Conservation (phyloP, 2,888 invertebrate genomes). For the Eupithecia subumbrata region DNA sequence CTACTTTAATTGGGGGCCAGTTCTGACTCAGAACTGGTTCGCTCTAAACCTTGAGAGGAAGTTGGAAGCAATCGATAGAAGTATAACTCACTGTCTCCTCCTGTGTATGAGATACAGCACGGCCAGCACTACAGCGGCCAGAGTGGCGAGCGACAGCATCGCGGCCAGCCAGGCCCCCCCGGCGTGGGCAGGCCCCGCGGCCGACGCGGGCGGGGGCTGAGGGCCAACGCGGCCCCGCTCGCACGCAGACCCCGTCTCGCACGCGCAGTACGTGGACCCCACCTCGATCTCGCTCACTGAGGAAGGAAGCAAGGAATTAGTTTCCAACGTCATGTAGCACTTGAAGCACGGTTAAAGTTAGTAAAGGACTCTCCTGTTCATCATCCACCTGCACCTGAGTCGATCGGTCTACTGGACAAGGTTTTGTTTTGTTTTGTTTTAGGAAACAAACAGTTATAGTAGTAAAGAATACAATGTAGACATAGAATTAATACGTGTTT, state of each 20-base stretch:
- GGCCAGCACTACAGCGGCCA: conserved; percentile 58
- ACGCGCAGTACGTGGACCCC: conserved; percentile 66
- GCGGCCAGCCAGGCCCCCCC: conserved; percentile 63
- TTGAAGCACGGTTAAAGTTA: no score
- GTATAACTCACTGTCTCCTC: conserved; percentile 66
- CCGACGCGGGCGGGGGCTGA: conserved; percentile 60
- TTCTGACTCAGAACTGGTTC: no score
- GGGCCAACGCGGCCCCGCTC: conserved; percentile 62
- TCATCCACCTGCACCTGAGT: no score
- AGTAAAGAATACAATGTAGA: no score
- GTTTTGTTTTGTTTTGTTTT: no score
- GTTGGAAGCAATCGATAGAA: background rate
- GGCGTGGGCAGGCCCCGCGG: conserved; percentile 43
- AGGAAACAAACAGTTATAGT: no score
- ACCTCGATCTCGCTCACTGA: conserved; percentile 64
- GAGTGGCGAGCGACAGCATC: conserved; percentile 56
- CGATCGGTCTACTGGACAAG: no score
- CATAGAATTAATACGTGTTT: no score
- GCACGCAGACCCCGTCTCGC: conserved; percentile 44
- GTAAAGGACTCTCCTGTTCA: background rate
- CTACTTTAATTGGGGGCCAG: no score
- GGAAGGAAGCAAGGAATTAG: background rate
- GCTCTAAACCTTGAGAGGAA: background rate
- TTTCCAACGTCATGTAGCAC: background rate
- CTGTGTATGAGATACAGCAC: conserved; percentile 62